Conservation (phyloP, 2,888 invertebrate species). For the Polietes domitor region DNA sequence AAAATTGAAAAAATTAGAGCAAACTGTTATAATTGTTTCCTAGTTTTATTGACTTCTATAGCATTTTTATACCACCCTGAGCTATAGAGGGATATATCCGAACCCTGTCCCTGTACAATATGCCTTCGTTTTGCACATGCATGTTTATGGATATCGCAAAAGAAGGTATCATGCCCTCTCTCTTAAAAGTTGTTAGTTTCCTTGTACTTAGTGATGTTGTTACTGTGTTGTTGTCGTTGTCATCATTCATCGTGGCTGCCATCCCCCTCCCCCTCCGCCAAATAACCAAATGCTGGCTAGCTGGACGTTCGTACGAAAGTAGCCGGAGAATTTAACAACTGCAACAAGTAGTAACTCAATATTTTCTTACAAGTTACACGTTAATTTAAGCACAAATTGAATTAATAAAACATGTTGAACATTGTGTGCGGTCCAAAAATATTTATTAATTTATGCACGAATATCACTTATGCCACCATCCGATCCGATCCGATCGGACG, state of each 20-base stretch:
- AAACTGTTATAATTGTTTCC: no score
- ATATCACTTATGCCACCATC: slow-evolving; percentile 64
- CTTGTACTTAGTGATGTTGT: slow-evolving; percentile 54
- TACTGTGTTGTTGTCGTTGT: slow-evolving; percentile 46
- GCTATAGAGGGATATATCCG: not conserved
- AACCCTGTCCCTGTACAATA: slow-evolving; percentile 37
- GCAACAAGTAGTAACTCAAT: slow-evolving; percentile 73
- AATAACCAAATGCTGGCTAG: slow-evolving; percentile 55
- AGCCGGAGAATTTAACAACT: slow-evolving; percentile 18
- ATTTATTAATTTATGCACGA: slow-evolving; percentile 79
- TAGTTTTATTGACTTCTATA: no score
- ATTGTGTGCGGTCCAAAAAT: slow-evolving; percentile 80
- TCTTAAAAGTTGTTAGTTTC: slow-evolving; percentile 41
- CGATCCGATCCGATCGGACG: no score
- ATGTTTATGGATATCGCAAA: slow-evolving; percentile 33
- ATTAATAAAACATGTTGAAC: slow-evolving; percentile 81
- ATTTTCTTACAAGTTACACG: slow-evolving; percentile 78
- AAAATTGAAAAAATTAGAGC: no score
- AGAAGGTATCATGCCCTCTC: slow-evolving; percentile 39
- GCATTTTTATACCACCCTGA: no score
- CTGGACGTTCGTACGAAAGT: slow-evolving; percentile 30
- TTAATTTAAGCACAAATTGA: slow-evolving; percentile 82
- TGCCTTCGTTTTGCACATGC: slow-evolving; percentile 48
- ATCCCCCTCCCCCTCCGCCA: not conserved
- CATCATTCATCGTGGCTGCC: slow-evolving; percentile 39